phyloP scores from a whole-genome alignment of 37 sponge, comb jelly and placozoan genomes.

The Diacarnus erythraeanus region DNA sequence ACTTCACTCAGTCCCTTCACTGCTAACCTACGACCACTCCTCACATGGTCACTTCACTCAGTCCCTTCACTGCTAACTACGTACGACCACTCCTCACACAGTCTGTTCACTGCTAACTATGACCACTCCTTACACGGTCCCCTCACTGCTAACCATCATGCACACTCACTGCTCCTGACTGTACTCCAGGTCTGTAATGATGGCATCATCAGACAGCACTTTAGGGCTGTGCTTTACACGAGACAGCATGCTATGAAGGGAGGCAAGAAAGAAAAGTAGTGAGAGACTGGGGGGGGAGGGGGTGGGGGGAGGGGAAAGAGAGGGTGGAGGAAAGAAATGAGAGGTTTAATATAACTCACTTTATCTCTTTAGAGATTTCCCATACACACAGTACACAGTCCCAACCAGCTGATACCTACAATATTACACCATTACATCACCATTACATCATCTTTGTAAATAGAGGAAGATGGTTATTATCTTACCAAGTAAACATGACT shows the following conservation, averaged over 20 bases:
- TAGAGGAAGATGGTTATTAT: not conserved
- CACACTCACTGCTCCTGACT: slow-evolving; percentile 12
- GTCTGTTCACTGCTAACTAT: too few species aligned
- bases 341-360: not conserved
- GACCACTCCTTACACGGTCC: too few species aligned
- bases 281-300: not conserved
- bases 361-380: slow-evolving; percentile 24
- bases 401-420: slow-evolving; percentile 79
- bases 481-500: slow-evolving; percentile 8
- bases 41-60: too few species aligned
- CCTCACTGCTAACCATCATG: too few species aligned
- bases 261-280: not conserved
- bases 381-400: slow-evolving; percentile 63
- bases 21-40: too few species aligned
- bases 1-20: too few species aligned
- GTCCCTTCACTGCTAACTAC: too few species aligned
- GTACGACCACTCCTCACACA: too few species aligned
- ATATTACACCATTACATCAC: slow-evolving; percentile 10
- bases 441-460: not conserved
- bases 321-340: not conserved
- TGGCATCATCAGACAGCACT: slow-evolving; percentile 1
- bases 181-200: slow-evolving; percentile 60
- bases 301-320: not conserved
- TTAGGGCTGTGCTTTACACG: slow-evolving; percentile 1
- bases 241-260: slow-evolving; percentile 14